These are phyloP conservation scores for Odontesthes bonariensis DNA, from an alignment of 2,113 vertebrate species.

Conservation along the genomic window DNA sequence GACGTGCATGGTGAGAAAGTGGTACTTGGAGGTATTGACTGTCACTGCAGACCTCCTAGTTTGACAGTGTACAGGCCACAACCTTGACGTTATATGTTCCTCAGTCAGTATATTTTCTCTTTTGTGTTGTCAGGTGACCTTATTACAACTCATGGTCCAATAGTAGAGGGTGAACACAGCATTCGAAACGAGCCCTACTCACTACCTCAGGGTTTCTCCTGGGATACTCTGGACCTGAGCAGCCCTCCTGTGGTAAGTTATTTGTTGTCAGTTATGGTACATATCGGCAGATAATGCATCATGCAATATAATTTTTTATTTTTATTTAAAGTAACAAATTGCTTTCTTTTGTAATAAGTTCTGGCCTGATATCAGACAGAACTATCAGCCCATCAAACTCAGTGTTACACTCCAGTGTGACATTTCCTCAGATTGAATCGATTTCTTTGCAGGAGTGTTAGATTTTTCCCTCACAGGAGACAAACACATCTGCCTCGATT, in stretches of 20 bases:
- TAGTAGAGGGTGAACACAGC: conserved; percentile 85
- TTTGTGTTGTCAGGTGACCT: conserved; percentile 83
- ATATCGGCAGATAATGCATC: neutral
- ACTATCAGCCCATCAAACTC: neutral
- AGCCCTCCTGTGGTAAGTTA: conserved; percentile 87
- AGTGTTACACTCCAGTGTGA: neutral
- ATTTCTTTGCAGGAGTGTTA: neutral
- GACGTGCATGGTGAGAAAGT: no score
- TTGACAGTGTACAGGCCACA: no score
- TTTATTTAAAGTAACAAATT: no score
- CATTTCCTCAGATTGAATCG: neutral
- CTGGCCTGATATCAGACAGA: neutral
- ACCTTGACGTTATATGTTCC: neutral
- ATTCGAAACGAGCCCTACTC: conserved; percentile 91
- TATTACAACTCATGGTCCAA: conserved; percentile 86
- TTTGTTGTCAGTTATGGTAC: neutral
- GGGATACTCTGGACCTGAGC: conserved; percentile 92
- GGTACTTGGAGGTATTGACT: no score
- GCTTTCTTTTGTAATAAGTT: neutral
- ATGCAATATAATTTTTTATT: no score
- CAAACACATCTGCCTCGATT: neutral
- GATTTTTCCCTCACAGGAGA: neutral
- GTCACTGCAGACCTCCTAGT: no score
- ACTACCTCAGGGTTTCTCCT: conserved; percentile 91
- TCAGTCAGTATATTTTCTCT: neutral